Base-by-base conservation (phyloP, 1,140 invertebrate species). In the Temnothorax nylanderi region DNA sequence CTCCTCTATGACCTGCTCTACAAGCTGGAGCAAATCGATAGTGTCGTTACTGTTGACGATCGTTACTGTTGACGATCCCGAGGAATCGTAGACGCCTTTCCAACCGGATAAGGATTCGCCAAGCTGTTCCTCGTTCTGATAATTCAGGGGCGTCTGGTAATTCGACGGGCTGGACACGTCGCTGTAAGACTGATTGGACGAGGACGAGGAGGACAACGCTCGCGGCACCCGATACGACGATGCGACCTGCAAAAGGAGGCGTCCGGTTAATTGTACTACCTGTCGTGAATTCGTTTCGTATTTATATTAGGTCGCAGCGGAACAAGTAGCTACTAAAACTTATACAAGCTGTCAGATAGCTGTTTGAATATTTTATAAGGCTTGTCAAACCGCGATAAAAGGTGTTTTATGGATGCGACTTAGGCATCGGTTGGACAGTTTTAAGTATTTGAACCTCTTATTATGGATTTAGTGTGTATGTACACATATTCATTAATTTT, bases 131-230 rank as follows among this genome's bases (percentile, higher is more conserved):
- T 92, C 91, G 4, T 72, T 18, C 41, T 44, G 89, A 1, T 65
- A 87, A 51, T 80, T 87, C 11, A 92, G 26, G 0, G 88, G 54
- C 16, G 67, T 74, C 8, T 90, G 89, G 41, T 91, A 91, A 34
- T 90, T 92, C 13, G 54, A 69, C 0, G 94, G 92, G 76, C 92
- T 94, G 0, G 88, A 84, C 0, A 91, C 91, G 8, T 93, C 92
- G 7, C 89, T 88, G 54, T 90, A 92, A 0, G 92, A 94, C 21
- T 93, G 90, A 58, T 85, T 92, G 3, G 93, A 94, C 0, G 93
- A 93, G 0, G 92, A 92, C 3, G 93, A 92, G 0, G 89, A 91
- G 0, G 91, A 93, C 1, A 89, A 71, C 10, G 84, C 56, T 44
- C 90, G 90, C 10, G n/a, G 58, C 7, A 84, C 62, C 21, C 88